Conservation (phyloP, 1,140 invertebrate genomes). For the Caenorhabditis brenneri region DNA sequence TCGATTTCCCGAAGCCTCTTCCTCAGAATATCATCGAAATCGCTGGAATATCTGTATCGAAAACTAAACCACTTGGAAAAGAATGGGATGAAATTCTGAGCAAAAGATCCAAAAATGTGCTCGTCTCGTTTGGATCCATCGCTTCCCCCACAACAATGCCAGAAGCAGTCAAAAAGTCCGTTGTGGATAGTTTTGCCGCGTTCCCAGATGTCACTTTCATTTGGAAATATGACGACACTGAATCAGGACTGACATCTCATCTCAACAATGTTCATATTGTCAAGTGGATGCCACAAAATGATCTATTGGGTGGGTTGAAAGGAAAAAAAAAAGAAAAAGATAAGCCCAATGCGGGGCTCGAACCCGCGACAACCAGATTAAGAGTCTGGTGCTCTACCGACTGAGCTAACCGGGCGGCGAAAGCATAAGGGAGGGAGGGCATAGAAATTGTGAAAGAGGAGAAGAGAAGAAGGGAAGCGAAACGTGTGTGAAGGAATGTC, state of each 20-base stretch:
- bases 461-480: background rate
- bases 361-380: slow-evolving; percentile 67
- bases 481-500: background rate
- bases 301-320: slow-evolving; percentile 43
- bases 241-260: slow-evolving; percentile 40
- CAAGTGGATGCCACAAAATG: slow-evolving; percentile 58
- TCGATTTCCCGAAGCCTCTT: slow-evolving; percentile 51
- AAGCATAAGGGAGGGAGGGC: background rate
- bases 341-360: slow-evolving; percentile 69
- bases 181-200: slow-evolving; percentile 25
- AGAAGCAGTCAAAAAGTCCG: slow-evolving; percentile 24
- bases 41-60: slow-evolving; percentile 49
- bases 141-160: slow-evolving; percentile 46
- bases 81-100: slow-evolving; percentile 52
- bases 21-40: slow-evolving; percentile 54
- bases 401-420: slow-evolving; percentile 32
- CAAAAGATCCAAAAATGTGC: slow-evolving; percentile 37
- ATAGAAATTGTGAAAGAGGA: background rate
- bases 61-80: slow-evolving; percentile 36
- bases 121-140: slow-evolving; percentile 53
- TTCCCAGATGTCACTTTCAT: slow-evolving; percentile 58
- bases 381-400: slow-evolving; percentile 43
- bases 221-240: slow-evolving; percentile 57
- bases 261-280: slow-evolving; percentile 49
- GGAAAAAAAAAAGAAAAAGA: background rate